These are phyloP conservation scores for Geophilus truncorum DNA, from an alignment of 2,888 invertebrate species.

Conservation along the genomic window DNA sequence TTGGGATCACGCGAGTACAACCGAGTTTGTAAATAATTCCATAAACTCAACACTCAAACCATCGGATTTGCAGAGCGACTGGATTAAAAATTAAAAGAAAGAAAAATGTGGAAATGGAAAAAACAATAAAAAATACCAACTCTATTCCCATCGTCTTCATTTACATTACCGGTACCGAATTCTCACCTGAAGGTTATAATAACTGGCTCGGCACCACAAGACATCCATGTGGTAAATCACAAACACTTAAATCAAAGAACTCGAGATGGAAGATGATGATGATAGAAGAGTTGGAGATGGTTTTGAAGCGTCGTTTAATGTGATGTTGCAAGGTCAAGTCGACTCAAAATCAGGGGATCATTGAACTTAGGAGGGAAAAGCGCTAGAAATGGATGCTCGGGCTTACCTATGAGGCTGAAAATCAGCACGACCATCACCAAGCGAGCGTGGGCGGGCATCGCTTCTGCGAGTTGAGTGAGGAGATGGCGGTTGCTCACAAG, in stretches of 20 bases:
- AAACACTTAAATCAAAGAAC: too few species aligned
- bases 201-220: too few species aligned
- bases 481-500: constrained; percentile 13
- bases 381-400: background rate
- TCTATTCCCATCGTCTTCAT: too few species aligned
- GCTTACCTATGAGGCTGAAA: constrained; percentile 18
- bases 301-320: background rate
- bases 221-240: too few species aligned
- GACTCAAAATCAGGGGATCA: constrained; percentile 1
- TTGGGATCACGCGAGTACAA: background rate
- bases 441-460: constrained; percentile 18
- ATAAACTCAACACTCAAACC: background rate
- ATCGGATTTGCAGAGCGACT: too few species aligned
- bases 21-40: background rate
- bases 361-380: background rate
- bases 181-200: too few species aligned
- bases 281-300: background rate
- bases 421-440: constrained; percentile 13
- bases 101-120: background rate
- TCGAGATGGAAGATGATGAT: background rate
- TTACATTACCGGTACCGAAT: too few species aligned
- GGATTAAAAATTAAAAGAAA: background rate
- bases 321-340: background rate
- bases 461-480: background rate
- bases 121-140: background rate